Base-by-base conservation (phyloP, 2,797 vertebrate species). In the Diglossa cyanea region DNA sequence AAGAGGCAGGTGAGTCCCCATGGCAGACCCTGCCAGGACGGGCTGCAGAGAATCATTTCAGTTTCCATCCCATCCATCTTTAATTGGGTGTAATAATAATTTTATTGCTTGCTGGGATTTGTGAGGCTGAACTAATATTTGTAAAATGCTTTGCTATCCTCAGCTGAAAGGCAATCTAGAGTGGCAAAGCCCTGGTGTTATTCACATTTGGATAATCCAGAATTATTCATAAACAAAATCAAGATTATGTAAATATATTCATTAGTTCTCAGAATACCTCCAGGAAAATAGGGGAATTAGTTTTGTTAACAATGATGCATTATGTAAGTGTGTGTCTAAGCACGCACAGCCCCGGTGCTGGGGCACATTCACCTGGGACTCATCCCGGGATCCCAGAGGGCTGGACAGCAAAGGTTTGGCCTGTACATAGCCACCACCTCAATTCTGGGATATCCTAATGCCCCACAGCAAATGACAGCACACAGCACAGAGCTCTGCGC, bases 231-330 rank as follows among this genome's bases (percentile, higher is more conserved):
- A 92, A 96, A 92, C 83, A 96, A 94, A 96, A 87, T 92, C 87
- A 85, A 95, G 94, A 96, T 96, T 94, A 96, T 94, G 94, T 91
- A 96, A 95, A 96, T 87, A 47, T 88, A 93, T 96, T 95, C 87
- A 94, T 95, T 94, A 95, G 74, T 92, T 90, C 80, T 90, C 84
- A 39, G 63, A 81, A 90, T 80, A 90, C 82, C 93, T 95, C 79
- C 90, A 91, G 93, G 94, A 95, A 86, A 96, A 96, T 10, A 85
- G 80, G 74, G 63, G 88, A 94, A 94, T 96, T 94, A 93, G 88
- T 92, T 90, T 92, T 91, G 94, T 92, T 96, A 96, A 95, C 95
- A 90, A 89, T 78, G 55, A 50, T 25, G 25, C 44, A 63, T 92
- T 86, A 82, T 83, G 84, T 88, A 87, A 89, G 90, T 5, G 42